Evolutionary conservation across 2,797 vertebrate species (phyloP).

Genomic region (Crax fasciolata): DNA sequence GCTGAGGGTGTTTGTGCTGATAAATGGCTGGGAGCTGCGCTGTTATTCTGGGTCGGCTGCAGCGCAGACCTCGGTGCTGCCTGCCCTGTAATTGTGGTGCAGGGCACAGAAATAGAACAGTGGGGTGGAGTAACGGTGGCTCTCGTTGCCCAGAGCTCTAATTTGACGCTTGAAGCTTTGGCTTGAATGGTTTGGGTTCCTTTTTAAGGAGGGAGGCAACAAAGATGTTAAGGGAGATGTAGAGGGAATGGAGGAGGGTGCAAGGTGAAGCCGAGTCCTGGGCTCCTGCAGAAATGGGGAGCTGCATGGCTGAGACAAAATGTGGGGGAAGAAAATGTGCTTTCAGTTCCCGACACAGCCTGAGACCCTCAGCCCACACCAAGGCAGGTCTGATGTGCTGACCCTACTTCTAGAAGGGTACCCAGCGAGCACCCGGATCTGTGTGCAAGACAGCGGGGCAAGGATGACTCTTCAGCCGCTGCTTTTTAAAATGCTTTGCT

Average conservation of each 20-base stretch:
- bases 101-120: background rate
- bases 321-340: background rate
- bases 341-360: background rate
- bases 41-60: background rate
- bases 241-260: background rate
- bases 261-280: background rate
- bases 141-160: background rate
- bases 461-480: background rate
- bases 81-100: background rate
- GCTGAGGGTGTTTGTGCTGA: background rate
- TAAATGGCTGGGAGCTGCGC: background rate
- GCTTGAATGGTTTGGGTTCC: background rate
- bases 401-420: background rate
- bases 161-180: background rate
- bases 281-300: background rate
- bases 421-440: no score
- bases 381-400: background rate
- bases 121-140: background rate
- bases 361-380: background rate
- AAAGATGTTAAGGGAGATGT: accelerated
- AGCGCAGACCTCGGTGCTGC: background rate
- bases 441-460: background rate
- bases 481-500: background rate
- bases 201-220: accelerated
- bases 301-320: background rate